Percentiles rank a stretch among this genome's conserved stretches.
Evolutionary conservation across 2,797 vertebrate genomes (phyloP).

Genomic region (Distichodus sexfasciatus): DNA sequence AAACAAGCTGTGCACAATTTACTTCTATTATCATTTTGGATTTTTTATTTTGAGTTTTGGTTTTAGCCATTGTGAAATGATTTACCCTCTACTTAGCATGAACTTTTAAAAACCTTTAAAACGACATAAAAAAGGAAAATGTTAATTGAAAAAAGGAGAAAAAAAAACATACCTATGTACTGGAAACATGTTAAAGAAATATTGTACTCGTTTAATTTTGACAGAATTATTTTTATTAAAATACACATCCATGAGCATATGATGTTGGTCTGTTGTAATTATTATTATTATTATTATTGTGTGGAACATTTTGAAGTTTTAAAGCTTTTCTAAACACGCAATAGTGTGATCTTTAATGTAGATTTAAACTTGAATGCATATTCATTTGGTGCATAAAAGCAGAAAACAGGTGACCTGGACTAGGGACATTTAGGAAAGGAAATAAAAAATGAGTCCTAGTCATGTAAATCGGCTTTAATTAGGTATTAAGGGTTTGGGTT

Average conservation of each 20-base stretch:
- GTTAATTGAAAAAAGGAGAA: slow-evolving; percentile 62
- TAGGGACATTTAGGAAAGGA: too few relatives aligned
- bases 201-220: slow-evolving; percentile 97
- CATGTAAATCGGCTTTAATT: too few relatives aligned
- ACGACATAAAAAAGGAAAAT: slow-evolving; percentile 71
- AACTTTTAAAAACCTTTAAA: slow-evolving; percentile 81
- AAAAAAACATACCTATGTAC: slow-evolving; percentile 81
- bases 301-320: too few relatives aligned
- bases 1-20: slow-evolving; percentile 78
- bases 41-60: slow-evolving; percentile 82
- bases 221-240: slow-evolving; percentile 99
- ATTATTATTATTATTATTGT: too few relatives aligned
- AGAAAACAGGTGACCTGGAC: too few relatives aligned
- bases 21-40: slow-evolving; percentile 68
- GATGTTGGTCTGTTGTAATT: slow-evolving; percentile 50
- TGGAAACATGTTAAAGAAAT: slow-evolving; percentile 91
- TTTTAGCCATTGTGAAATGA: slow-evolving; percentile 87
- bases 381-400: too few relatives aligned
- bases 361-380: too few relatives aligned
- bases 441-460: too few relatives aligned
- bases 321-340: too few relatives aligned
- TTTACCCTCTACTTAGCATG: slow-evolving; percentile 92
- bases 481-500: too few relatives aligned
- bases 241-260: slow-evolving; percentile 91
- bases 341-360: too few relatives aligned